These are phyloP conservation scores for Panzeria rudis DNA, from an alignment of 2,888 invertebrate species.

Conservation along the genomic window DNA sequence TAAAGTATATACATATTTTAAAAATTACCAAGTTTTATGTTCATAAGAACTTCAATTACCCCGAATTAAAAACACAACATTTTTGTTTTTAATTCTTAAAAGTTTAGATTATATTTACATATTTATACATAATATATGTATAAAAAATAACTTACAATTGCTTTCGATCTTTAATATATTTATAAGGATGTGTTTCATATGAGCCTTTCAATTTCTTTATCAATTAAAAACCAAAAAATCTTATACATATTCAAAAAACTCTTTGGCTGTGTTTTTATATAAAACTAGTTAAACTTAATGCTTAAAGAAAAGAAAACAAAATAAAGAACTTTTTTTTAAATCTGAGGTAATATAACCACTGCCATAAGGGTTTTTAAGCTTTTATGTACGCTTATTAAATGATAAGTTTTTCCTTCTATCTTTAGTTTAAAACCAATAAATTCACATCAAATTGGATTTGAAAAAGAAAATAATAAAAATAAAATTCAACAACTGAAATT, in stretches of 20 bases:
- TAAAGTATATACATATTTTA: neutral
- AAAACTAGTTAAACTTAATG: conserved; percentile 57
- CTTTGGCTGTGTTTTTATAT: conserved; percentile 61
- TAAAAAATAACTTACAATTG: conserved; percentile 40
- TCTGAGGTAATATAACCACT: conserved; percentile 68
- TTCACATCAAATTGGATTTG: conserved; percentile 36
- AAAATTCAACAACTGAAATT: conserved; percentile 49
- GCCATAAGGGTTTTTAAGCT: conserved; percentile 50
- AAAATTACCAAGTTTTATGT: neutral
- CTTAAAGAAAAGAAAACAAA: conserved; percentile 45
- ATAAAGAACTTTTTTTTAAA: conserved; percentile 56
- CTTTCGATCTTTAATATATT: conserved; percentile 16
- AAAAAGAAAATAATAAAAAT: conserved; percentile 14
- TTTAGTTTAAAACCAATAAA: conserved; percentile 41
- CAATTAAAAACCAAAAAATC: conserved; percentile 52
- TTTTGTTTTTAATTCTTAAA: conserved; percentile 57
- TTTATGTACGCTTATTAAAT: neutral
- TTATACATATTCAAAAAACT: conserved; percentile 38
- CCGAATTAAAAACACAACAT: conserved; percentile 22
- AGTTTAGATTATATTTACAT: conserved; percentile 69
- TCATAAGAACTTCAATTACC: neutral
- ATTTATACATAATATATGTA: conserved; percentile 69
- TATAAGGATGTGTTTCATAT: conserved; percentile 19
- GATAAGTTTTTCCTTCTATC: neutral
- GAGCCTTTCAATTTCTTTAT: conserved; percentile 45